Evolutionary conservation across 2,797 vertebrate genomes (phyloP).

Genomic region (Lepus oiostolus): DNA sequence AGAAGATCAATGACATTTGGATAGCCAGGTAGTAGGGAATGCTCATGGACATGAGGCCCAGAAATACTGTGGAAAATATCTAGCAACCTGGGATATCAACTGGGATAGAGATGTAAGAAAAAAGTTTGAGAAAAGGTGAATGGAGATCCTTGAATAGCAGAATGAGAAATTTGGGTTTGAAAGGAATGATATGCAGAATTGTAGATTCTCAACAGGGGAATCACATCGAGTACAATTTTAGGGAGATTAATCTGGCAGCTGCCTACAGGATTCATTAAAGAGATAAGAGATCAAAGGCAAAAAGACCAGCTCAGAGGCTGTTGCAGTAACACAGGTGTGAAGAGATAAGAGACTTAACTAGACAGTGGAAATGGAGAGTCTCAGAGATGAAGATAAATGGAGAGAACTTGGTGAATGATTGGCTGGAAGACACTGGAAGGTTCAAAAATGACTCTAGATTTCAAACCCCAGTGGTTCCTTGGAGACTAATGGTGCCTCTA

Average conservation of each 20-base stretch:
- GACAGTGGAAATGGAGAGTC: constrained; percentile 59
- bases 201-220: constrained; percentile 8
- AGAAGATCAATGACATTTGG: background rate
- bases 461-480: constrained; percentile 20
- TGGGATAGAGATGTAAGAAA: constrained; percentile 33
- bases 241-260: constrained; percentile 68
- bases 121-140: background rate
- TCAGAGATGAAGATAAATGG: constrained; percentile 56
- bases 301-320: constrained; percentile 50
- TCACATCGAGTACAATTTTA: constrained; percentile 47
- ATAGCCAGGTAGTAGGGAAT: background rate
- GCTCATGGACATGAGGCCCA: background rate
- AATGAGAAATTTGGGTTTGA: constrained; percentile 15
- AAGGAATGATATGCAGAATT: constrained; percentile 36
- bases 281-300: constrained; percentile 80
- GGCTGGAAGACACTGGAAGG: constrained; percentile 45
- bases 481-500: background rate
- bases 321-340: constrained; percentile 69
- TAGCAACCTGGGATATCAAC: background rate
- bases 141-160: constrained; percentile 14
- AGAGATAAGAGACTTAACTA: constrained; percentile 70
- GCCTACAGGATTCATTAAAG: constrained; percentile 71
- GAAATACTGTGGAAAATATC: constrained; percentile 11
- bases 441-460: constrained; percentile 33
- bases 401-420: constrained; percentile 51